These are phyloP conservation scores for Pachypanchax playfairii DNA, from an alignment of 2,113 vertebrate species.

Conservation along the genomic window DNA sequence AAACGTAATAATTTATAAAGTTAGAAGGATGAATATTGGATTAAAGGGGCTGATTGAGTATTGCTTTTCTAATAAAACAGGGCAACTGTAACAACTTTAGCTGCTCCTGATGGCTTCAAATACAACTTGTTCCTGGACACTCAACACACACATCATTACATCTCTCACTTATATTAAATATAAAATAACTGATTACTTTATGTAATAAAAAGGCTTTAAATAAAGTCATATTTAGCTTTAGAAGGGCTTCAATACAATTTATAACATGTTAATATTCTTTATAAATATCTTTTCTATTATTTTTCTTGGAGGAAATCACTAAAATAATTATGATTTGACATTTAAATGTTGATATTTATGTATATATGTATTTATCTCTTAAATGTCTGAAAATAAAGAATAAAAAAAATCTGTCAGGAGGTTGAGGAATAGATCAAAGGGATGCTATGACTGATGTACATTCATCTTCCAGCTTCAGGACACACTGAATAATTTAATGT, in stretches of 20 bases:
- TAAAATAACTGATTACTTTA: too few species aligned
- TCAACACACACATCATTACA: neutral
- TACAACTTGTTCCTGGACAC: neutral
- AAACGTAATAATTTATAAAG: neutral
- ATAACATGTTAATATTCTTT: too few species aligned
- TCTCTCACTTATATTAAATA: neutral
- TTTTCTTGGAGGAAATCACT: too few species aligned
- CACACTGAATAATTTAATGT: neutral
- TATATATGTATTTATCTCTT: too few species aligned
- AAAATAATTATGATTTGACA: too few species aligned
- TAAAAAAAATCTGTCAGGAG: too few species aligned
- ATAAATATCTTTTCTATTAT: too few species aligned
- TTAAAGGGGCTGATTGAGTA: neutral
- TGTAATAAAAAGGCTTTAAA: neutral
- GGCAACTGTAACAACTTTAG: neutral
- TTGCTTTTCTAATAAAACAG: neutral
- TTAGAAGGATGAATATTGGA: neutral
- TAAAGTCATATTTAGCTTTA: neutral
- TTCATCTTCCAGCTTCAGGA: neutral
- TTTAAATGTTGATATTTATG: too few species aligned
- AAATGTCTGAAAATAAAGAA: too few species aligned
- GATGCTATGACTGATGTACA: too few species aligned
- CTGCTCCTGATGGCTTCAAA: neutral
- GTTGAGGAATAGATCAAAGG: too few species aligned
- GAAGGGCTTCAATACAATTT: too few species aligned